phyloP scores from a whole-genome alignment of 2,797 vertebrate genomes.

The Echiichthys vipera region DNA sequence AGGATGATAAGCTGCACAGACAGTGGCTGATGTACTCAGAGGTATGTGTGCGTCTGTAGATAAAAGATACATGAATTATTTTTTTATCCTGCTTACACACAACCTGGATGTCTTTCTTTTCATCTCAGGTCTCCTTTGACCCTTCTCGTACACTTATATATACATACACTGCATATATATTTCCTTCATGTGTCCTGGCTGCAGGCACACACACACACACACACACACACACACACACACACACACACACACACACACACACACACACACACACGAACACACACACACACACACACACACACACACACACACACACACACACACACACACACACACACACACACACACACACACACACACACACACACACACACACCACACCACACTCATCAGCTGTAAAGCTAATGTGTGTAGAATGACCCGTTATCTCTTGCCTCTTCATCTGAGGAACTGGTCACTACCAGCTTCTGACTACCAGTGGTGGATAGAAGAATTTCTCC shows the following conservation, averaged over 20 bases:
- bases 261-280: slow-evolving; percentile 8
- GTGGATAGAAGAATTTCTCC: background rate
- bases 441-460: slow-evolving; percentile 38
- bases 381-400: slow-evolving; percentile 43
- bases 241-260: background rate
- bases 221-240: background rate
- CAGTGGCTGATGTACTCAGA: slow-evolving; percentile 14
- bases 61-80: slow-evolving; percentile 16
- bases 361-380: slow-evolving; percentile 3
- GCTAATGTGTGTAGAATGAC: slow-evolving; percentile 45
- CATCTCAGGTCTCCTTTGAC: background rate
- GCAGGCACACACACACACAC: background rate
- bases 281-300: slow-evolving; percentile 4
- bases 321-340: no score
- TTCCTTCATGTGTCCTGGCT: background rate
- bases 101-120: slow-evolving; percentile 6
- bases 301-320: background rate
- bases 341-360: background rate
- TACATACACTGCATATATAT: background rate
- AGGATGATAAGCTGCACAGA: slow-evolving; percentile 2
- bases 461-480: slow-evolving; percentile 26
- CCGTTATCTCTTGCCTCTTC: slow-evolving; percentile 42
- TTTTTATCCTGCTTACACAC: background rate
- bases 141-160: background rate
- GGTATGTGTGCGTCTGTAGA: background rate